Evolutionary conservation across 2,888 invertebrate species (phyloP), one percentile per base, ranked within the genome.

Genomic region (Leptopterna dolabrata): DNA sequence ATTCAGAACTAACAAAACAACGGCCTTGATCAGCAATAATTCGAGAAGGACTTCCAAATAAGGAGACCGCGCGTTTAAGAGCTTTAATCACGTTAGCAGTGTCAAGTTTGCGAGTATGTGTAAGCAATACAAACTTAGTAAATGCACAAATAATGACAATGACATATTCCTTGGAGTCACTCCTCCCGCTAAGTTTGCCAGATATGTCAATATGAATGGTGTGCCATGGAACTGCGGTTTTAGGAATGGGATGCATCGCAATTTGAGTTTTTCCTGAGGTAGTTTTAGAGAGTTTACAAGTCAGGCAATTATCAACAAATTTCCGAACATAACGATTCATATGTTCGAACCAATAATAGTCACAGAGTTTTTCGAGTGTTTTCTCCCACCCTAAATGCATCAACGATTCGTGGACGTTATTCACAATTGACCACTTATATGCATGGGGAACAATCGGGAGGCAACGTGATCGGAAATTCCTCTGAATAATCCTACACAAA

Each of bases 21-120:
- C n/a, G n/a, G n/a, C n/a, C n/a, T n/a, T n/a, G n/a, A n/a, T n/a
- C n/a, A n/a, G n/a, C n/a, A n/a, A n/a, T n/a, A 11, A 90, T 24
- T 7, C 90, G 89, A 36, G 82, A 80, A 13, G 90, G 89, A 4
- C 78, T 36, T 2, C 81, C 88, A 82, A 90, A 90, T 14, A 89
- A 24, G 1, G 86, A n/a, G n/a, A n/a, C n/a, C n/a, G 55, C 14
- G n/a, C 51, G 47, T 47, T 88, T 71, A 2, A 90, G 36, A n/a
- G 89, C 89, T 55, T 43, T 27, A 78, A 89, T 88, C 3, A 78
- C 87, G 80, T 87, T 90, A 0, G 43, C 27, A 0, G 90, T 63
- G 76, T 91, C 90, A 90, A 91, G 90, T 90, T 91, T 90, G 89
- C 87, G 89, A 19, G 71, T 71, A 16, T 71, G 84, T 19, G 14